Evolutionary conservation across 2,888 invertebrate genomes (phyloP).

Genomic region (Eumerus sabulonum): DNA sequence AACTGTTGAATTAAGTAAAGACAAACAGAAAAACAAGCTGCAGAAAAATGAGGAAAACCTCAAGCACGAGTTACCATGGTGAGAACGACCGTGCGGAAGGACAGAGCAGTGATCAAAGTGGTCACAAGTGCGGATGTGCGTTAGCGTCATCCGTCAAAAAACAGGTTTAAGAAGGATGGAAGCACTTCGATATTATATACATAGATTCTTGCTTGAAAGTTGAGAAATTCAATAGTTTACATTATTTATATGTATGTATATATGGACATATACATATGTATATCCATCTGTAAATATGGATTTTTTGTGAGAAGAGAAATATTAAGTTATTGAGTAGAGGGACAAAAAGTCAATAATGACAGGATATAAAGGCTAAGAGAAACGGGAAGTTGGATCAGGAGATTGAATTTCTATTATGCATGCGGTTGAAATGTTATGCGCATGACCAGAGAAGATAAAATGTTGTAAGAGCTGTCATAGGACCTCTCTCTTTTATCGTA

Average conservation of each 20-base stretch:
- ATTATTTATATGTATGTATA: constrained; percentile 29
- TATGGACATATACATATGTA: constrained; percentile 15
- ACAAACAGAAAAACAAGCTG: background rate
- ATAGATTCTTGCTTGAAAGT: background rate
- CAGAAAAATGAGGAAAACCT: constrained; percentile 20
- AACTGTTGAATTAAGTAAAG: background rate
- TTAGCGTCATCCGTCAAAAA: constrained; percentile 26
- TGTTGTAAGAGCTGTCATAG: background rate
- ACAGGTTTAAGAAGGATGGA: background rate
- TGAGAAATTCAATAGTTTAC: constrained; percentile 49
- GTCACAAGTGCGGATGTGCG: constrained; percentile 6
- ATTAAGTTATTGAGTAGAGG: no score
- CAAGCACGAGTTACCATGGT: no score
- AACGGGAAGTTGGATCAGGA: no score
- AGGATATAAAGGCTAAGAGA: constrained; percentile 15
- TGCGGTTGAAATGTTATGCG: constrained; percentile 12
- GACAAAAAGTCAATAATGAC: no score
- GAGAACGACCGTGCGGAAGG: background rate
- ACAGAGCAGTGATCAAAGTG: background rate
- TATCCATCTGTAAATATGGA: no score
- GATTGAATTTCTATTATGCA: constrained; percentile 27
- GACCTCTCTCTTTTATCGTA: constrained; percentile 49
- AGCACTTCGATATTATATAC: no score
- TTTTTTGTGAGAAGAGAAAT: constrained; percentile 33
- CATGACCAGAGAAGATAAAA: constrained; percentile 6